These are phyloP conservation scores for Drosophila novamexicana DNA, from an alignment of 1,140 invertebrate genomes.

Conservation along the genomic window DNA sequence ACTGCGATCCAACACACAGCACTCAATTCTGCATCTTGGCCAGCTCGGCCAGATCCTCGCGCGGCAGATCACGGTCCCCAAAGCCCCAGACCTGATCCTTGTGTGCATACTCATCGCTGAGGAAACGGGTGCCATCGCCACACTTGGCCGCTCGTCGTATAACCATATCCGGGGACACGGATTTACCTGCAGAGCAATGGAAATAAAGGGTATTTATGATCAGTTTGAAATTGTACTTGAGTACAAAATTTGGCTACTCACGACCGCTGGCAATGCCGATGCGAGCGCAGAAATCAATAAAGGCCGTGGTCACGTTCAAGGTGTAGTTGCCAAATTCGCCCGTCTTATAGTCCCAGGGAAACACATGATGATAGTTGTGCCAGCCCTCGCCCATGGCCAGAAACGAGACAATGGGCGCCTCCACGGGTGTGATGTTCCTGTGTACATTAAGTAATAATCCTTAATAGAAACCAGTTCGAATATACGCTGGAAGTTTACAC, in stretches of 20 bases:
- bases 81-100: slow-evolving; percentile 86
- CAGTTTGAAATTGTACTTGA: not conserved
- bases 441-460: not conserved
- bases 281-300: slow-evolving; percentile 90
- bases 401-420: slow-evolving; percentile 89
- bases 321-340: slow-evolving; percentile 90
- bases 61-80: slow-evolving; percentile 86
- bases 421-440: slow-evolving; percentile 90
- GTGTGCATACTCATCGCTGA: slow-evolving; percentile 74
- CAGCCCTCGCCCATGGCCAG: slow-evolving; percentile 93
- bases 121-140: slow-evolving; percentile 87
- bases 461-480: not conserved
- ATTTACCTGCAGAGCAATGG: slow-evolving; percentile 85
- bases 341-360: slow-evolving; percentile 92
- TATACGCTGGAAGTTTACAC: slow-evolving; percentile 29
- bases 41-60: slow-evolving; percentile 85
- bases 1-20: not conserved
- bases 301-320: slow-evolving; percentile 89
- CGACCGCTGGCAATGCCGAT: slow-evolving; percentile 91
- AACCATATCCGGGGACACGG: slow-evolving; percentile 88
- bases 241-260: slow-evolving; percentile 75
- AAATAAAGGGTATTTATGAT: not conserved
- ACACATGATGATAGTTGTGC: slow-evolving; percentile 98
- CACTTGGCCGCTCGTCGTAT: slow-evolving; percentile 86
- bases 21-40: slow-evolving; percentile 84